Evolutionary conservation across 2,113 vertebrate genomes (phyloP), one percentile per base, ranked within the genome.

Genomic region (Asarcornis scutulata): DNA sequence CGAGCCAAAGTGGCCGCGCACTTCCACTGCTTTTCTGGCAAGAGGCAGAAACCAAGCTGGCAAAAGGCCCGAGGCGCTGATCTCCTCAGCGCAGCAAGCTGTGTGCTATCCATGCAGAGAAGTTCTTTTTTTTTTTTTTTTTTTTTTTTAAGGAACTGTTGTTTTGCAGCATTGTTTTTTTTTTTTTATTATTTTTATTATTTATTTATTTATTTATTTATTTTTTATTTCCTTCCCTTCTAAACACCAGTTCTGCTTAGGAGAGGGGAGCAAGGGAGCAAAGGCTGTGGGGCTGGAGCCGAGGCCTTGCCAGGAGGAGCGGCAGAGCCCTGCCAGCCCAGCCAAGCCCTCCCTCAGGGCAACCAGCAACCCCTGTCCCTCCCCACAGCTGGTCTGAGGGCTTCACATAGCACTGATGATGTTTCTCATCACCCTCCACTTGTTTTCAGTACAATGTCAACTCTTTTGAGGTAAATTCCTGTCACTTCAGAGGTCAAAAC

Each of bases 181-280:
- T 40, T 40, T 20, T 44, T 44, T 40, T n/a, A n/a, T n/a, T n/a
- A n/a, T n/a, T n/a, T n/a, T n/a, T n/a, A n/a, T n/a, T n/a, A n/a
- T n/a, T n/a, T n/a, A n/a, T 44, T 18, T 20, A 21, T 46, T 46
- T 46, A 4, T 46, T 46, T 46, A 18, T 46, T 46, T 46, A 60
- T 75, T 68, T 80, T 89, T 88, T 10, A 88, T 96, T 94, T 92
- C 72, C 78, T 96, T 89, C 58, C 67, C 40, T 62, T 93, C 84
- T 72, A 68, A 86, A 76, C 17, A 13, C 31, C 11, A 11, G 6
- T 85, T 89, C 69, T 92, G 64, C 66, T 73, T 78, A 56, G 53
- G 60, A 88, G 34, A 63, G 18, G 15, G 56, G 8, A 74, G 14
- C 0, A 0, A 73, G 72, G 36, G 84, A 88, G 36, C 18, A 59